Evolutionary conservation across 2,797 vertebrate species (phyloP).

Genomic region (Brotula barbata): DNA sequence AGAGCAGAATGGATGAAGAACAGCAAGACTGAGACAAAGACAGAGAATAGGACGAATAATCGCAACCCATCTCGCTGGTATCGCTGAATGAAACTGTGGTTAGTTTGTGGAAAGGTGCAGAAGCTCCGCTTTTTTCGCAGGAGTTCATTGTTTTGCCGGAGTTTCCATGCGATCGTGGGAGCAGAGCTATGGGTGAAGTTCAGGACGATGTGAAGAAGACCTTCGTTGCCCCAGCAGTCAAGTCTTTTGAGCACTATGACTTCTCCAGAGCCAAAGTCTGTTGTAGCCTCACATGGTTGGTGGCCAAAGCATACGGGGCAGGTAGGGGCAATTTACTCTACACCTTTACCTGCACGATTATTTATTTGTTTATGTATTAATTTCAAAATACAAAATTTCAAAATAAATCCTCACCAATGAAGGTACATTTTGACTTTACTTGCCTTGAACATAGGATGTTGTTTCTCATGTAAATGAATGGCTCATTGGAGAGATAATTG

Average conservation of each 20-base stretch:
- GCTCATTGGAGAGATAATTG: slow-evolving; percentile 12
- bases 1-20: slow-evolving; percentile 75
- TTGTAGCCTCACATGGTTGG: slow-evolving; percentile 94
- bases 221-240: slow-evolving; percentile 90
- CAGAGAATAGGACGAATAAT: slow-evolving; percentile 26
- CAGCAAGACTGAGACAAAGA: slow-evolving; percentile 47
- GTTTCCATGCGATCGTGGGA: slow-evolving; percentile 74
- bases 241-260: slow-evolving; percentile 95
- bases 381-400: too few relatives aligned
- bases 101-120: slow-evolving; percentile 7
- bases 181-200: slow-evolving; percentile 88
- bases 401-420: too few relatives aligned
- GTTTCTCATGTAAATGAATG: slow-evolving; percentile 9
- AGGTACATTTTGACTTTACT: background rate
- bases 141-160: slow-evolving; percentile 41
- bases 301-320: slow-evolving; percentile 95
- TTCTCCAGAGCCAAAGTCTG: slow-evolving; percentile 93
- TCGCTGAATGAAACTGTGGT: slow-evolving; percentile 24
- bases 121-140: slow-evolving; percentile 12
- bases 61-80: background rate
- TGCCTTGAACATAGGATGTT: background rate
- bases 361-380: background rate
- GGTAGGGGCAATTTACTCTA: slow-evolving; percentile 82
- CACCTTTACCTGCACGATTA: slow-evolving; percentile 13
- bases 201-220: slow-evolving; percentile 85